These are phyloP conservation scores for Pipra filicauda DNA, from an alignment of 2,113 vertebrate species.

Conservation along the genomic window DNA sequence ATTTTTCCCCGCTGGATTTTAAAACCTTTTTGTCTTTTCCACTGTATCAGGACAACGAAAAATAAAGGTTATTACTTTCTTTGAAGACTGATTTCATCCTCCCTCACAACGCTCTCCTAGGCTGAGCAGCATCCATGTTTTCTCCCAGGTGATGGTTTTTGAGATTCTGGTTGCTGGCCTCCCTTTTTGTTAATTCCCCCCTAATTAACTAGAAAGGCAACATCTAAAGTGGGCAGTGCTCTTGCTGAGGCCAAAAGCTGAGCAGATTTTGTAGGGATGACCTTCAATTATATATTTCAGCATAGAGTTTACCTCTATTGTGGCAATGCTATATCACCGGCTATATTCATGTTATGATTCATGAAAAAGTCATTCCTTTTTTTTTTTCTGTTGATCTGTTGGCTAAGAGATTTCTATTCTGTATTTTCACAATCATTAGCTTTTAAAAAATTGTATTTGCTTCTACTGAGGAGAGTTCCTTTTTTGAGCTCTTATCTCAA, in stretches of 20 bases:
- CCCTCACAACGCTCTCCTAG: accelerated
- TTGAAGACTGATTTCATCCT: not conserved
- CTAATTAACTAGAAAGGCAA: not conserved
- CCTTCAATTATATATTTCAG: not conserved
- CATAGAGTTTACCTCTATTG: not conserved
- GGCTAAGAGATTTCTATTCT: not conserved
- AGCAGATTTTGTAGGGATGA: not conserved
- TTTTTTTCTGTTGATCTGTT: not conserved
- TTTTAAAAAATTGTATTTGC: not conserved
- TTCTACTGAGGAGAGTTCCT: not conserved
- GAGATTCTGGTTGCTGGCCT: not conserved
- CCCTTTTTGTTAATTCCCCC: accelerated
- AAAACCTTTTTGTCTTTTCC: not conserved
- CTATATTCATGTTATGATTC: not conserved
- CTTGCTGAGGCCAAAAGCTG: not conserved
- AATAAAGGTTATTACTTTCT: not conserved
- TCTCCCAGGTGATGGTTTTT: not conserved
- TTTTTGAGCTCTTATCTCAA: not conserved
- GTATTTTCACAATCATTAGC: not conserved
- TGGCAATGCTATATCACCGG: not conserved
- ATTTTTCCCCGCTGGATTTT: constrained; percentile 3
- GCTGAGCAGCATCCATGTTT: not conserved
- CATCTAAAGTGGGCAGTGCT: not conserved
- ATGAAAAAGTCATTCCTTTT: not conserved
- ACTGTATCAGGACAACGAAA: not conserved